Evolutionary conservation across 2,888 invertebrate species (phyloP), one percentile per base, ranked within the genome.

Genomic region (Troides oblongomaculatus): DNA sequence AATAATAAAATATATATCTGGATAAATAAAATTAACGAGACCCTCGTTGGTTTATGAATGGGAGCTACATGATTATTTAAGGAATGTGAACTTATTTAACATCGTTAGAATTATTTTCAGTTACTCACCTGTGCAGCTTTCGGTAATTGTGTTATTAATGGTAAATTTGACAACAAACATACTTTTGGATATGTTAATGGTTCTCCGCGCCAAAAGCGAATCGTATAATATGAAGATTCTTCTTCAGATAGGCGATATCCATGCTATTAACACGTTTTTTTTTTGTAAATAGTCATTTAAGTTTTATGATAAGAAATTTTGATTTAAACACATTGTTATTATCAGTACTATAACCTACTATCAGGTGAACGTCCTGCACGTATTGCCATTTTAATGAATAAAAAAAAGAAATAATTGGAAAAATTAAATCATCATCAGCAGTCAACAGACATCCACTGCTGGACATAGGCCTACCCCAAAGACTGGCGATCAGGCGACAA

Each of bases 191-290:
- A 92, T 4, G 86, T 89, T 64, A 92, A 73, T 0, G 90, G 87
- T 39, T 90, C 90, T 12, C 92, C 92, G 30, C 89, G 85, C 92
- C 92, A 92, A 76, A 92, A 92, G 61, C 85, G 81, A 8, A 92
- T 76, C 17, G 81, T 74, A 71, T 88, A 90, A 74, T 88, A 89
- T 0, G 81, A 62, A 70, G 76, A 68, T 72, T 88, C 89, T 61
- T 82, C 81, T 72, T 91, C 90, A 0, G 91, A 88, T 64, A 92
- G 71, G 25, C 92, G 82, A 74, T 92, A 92, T 56, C 92, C 92
- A 71, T 92, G 92, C 92, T 92, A 64, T 36, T 50, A 36, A 30
- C 14, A 53, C 30, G 3, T 30, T 30, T 30, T 30, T 25, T 30
- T 30, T 46, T 46, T 53, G 53, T 53, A n/a, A n/a, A 46, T 4